A percentile compares a stretch with the other conserved stretches of the same genome.
These are phyloP conservation scores for Scaptomyza tumidula DNA, from an alignment of 2,888 invertebrate species.

Conservation along the genomic window DNA sequence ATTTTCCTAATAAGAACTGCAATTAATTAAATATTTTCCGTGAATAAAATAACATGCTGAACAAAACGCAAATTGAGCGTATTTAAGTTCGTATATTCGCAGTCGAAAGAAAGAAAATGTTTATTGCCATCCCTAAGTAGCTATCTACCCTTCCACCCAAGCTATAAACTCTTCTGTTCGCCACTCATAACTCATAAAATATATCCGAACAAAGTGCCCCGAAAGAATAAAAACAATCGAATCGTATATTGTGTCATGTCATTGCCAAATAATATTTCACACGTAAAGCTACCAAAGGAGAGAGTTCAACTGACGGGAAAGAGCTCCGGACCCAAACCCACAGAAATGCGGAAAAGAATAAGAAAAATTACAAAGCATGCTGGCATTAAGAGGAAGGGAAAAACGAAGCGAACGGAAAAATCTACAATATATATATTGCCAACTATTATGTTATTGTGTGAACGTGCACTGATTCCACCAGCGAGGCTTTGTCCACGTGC, in stretches of 20 bases:
- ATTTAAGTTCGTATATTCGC: neutral
- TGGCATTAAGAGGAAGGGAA: neutral
- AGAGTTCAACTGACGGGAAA: conserved; percentile 1
- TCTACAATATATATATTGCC: conserved; percentile 70
- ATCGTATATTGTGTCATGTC: conserved; percentile 61
- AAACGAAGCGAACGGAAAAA: conserved; percentile 46
- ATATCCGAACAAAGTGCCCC: conserved; percentile 7
- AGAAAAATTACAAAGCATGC: conserved; percentile 49
- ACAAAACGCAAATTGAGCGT: neutral
- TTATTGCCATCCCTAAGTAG: neutral
- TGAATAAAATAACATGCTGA: too few species aligned
- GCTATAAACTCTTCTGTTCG: conserved; percentile 4
- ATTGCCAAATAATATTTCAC: conserved; percentile 70
- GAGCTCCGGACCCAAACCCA: conserved; percentile 24
- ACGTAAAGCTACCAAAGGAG: conserved; percentile 43
- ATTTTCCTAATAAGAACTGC: too few species aligned
- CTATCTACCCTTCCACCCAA: neutral
- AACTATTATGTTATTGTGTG: conserved; percentile 80
- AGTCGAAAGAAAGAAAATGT: neutral
- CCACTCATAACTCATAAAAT: conserved; percentile 31
- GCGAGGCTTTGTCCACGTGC: conserved; percentile 72
- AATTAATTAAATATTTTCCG: too few species aligned
- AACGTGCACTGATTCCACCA: conserved; percentile 78
- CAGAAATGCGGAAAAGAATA: conserved; percentile 58
- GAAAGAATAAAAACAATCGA: conserved; percentile 42